Conservation (phyloP, 2,797 vertebrate genomes). For the Sebastiscus albofasciatus region DNA sequence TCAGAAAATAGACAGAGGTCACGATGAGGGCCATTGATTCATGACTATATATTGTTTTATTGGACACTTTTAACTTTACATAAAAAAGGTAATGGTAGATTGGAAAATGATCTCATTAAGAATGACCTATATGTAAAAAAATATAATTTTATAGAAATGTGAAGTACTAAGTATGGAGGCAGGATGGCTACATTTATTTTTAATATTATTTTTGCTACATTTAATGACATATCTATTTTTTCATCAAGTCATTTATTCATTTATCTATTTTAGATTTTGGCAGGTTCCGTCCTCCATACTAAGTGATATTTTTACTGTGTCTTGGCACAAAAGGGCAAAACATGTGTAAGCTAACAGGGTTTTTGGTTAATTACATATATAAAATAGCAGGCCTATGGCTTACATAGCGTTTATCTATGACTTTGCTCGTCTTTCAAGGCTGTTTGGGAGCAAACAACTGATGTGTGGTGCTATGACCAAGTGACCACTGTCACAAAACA, state of each 20-base stretch:
- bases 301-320: background rate
- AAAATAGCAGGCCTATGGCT: background rate
- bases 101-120: background rate
- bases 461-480: background rate
- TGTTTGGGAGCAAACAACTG: background rate
- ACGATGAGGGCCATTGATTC: conserved; percentile 55
- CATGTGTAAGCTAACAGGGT: background rate
- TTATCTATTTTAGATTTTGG: too few relatives aligned
- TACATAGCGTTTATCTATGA: background rate
- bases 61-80: background rate
- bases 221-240: too few relatives aligned
- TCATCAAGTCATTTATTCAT: too few relatives aligned
- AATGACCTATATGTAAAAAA: background rate
- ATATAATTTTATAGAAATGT: background rate
- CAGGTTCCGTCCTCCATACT: background rate
- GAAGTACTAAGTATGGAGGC: background rate
- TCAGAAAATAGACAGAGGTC: conserved; percentile 65
- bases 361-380: background rate
- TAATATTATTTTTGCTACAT: too few relatives aligned
- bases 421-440: background rate
- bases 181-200: too few relatives aligned
- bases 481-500: background rate
- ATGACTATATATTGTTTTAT: background rate
- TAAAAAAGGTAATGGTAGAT: background rate
- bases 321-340: background rate